phyloP scores from a whole-genome alignment of 2,888 invertebrate genomes.

The Lasius platythorax region DNA sequence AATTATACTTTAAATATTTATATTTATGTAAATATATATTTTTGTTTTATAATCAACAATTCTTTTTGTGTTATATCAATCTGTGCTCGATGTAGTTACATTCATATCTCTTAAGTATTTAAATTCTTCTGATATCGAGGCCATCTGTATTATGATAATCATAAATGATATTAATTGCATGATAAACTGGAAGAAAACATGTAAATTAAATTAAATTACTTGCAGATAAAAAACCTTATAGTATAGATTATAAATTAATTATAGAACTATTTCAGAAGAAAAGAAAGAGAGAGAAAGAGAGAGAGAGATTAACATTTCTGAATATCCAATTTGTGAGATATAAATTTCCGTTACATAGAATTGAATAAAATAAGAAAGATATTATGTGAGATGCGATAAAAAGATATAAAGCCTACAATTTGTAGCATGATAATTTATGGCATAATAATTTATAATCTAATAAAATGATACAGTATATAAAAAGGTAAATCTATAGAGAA shows the following conservation, averaged over 20 bases:
- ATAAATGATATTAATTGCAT: not conserved
- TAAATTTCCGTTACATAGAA: not conserved
- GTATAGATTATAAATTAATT: not conserved
- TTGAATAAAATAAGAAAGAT: not conserved
- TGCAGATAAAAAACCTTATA: not conserved
- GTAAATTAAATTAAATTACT: not conserved
- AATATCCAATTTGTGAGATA: not conserved
- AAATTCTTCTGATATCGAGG: not conserved
- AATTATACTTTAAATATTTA: not conserved
- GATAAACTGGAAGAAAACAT: constrained; percentile 5
- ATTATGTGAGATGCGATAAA: not conserved
- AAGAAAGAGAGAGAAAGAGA: not conserved
- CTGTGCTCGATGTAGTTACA: not conserved
- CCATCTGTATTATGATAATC: constrained; percentile 6
- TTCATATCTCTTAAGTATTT: not conserved
- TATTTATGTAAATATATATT: not conserved
- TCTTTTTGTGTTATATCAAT: not conserved
- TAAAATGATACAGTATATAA: not conserved
- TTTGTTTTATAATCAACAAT: not conserved
- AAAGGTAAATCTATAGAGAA: not conserved
- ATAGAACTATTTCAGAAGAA: not conserved
- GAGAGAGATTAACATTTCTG: not conserved
- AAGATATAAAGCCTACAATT: not conserved
- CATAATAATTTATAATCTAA: too few species aligned
- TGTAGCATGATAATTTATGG: not conserved